Conservation (phyloP, 2,888 invertebrate species). For the Lobophora halterata region DNA sequence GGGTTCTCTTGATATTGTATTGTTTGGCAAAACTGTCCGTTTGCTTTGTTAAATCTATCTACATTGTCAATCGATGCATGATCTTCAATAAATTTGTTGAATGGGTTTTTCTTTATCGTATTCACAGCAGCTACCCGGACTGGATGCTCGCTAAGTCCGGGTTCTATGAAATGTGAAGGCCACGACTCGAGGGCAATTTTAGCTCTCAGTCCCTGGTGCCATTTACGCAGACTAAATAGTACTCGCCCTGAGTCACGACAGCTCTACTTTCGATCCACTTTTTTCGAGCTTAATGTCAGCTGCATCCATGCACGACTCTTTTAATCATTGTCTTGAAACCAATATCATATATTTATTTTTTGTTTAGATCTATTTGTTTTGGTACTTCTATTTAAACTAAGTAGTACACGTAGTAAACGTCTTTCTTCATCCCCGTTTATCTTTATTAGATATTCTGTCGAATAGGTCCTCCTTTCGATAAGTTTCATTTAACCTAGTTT, state of each 20-base stretch:
- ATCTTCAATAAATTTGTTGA: slow-evolving; percentile 11
- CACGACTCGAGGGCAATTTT: slow-evolving; percentile 66
- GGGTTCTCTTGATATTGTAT: slow-evolving; percentile 19
- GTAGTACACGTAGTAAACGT: too few species aligned
- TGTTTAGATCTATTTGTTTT: too few species aligned
- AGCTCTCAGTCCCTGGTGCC: slow-evolving; percentile 71
- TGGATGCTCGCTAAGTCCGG: slow-evolving; percentile 77
- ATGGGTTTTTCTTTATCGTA: slow-evolving; percentile 20
- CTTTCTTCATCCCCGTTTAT: too few species aligned
- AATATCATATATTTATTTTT: too few species aligned
- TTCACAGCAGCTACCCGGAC: slow-evolving; percentile 43
- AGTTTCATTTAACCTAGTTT: too few species aligned
- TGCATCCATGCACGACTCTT: neutral
- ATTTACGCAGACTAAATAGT: slow-evolving; percentile 54
- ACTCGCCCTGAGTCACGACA: slow-evolving; percentile 31
- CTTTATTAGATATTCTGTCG: too few species aligned
- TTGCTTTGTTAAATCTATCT: too few species aligned
- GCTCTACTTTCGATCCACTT: slow-evolving; percentile 28
- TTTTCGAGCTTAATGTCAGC: slow-evolving; percentile 25
- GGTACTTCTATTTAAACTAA: too few species aligned
- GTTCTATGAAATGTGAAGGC: slow-evolving; percentile 78
- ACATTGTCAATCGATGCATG: slow-evolving; percentile 1
- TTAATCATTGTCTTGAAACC: too few species aligned
- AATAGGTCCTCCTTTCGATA: too few species aligned
- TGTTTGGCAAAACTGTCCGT: too few species aligned